Base-by-base conservation (phyloP, 2,888 invertebrate species). In the Conus canariensis region DNA sequence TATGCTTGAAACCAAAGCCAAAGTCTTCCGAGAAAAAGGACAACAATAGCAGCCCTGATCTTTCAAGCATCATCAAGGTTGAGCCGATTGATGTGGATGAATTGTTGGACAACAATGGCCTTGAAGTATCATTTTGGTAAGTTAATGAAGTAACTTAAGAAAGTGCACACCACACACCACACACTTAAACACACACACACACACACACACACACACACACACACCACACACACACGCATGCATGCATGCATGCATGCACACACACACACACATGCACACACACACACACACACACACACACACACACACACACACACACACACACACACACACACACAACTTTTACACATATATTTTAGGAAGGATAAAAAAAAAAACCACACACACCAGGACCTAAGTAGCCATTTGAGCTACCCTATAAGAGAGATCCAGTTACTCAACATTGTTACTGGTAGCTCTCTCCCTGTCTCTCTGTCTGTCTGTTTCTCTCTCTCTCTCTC, bases 201-300 rank as follows among this genome's bases (percentile, higher is more conserved):
- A 25, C 80, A 30, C 83, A 83, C 56, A 56, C 56, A 58, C 56
- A 56, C 80, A 83, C 56, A 58, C 83, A 83, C 22, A n/a, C 22
- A 70, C 22, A n/a, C 16, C 16, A 70, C 22, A 5, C 22, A 70
- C 22, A n/a, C 16, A 70, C 22, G 22, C 70, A 70, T 22, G 19
- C 70, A 83, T 16, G 16, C 82, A 14, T 19, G 19, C 58, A 83
- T 7, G 19, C 82, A 83, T 14, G 19, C 82, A 83, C 58, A 56
- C 82, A 83, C 16, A 10, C 82, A 83, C 45, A 10, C 82, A 83
- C 56, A 45, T 19, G 25, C 80, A 25, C 80, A 14, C 80, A 25
- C 80, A 80, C 80, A 80, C 80, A 80, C 80, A 80, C 80, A 80
- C 80, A 80, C 80, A 80, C 80, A 80, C 30, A 30, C 30, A 30